Conservation (phyloP, 2,888 invertebrate genomes). For the Nineta flava region DNA sequence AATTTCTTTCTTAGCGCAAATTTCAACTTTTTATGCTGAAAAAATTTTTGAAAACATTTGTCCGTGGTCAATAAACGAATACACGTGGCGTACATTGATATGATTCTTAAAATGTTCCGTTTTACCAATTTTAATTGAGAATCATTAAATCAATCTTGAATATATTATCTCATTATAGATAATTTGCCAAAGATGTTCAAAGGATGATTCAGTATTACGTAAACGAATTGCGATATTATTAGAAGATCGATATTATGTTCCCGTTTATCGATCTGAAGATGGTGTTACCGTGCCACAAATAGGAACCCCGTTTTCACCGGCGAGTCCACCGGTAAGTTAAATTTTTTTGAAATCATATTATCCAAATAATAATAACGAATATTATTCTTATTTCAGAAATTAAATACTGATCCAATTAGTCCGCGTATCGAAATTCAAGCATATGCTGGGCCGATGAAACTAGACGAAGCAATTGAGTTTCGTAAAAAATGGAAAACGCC, state of each 20-base stretch:
- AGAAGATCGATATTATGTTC: constrained; percentile 70
- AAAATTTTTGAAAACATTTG: no score
- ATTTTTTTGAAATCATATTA: constrained; percentile 12
- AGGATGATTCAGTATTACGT: constrained; percentile 27
- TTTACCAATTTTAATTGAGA: no score
- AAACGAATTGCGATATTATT: constrained; percentile 44
- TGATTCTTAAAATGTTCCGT: no score
- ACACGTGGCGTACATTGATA: no score
- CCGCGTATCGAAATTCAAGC: constrained; percentile 65
- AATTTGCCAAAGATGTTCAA: constrained; percentile 49
- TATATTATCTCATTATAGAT: constrained; percentile 35
- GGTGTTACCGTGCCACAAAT: constrained; percentile 58
- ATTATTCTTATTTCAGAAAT: constrained; percentile 29
- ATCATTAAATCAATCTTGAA: no score
- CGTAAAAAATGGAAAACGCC: constrained; percentile 73
- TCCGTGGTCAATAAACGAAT: no score
- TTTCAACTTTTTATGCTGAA: no score
- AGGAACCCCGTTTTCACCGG: constrained; percentile 63
- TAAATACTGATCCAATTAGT: constrained; percentile 46
- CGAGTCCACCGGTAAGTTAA: constrained; percentile 42
- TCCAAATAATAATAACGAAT: neutral
- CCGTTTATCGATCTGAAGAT: constrained; percentile 66
- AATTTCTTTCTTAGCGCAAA: no score
- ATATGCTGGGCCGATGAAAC: constrained; percentile 83
- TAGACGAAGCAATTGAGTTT: constrained; percentile 51